Evolutionary conservation across 1,140 invertebrate species (phyloP), one percentile per base, ranked within the genome.

Genomic region (Ostrea edulis): DNA sequence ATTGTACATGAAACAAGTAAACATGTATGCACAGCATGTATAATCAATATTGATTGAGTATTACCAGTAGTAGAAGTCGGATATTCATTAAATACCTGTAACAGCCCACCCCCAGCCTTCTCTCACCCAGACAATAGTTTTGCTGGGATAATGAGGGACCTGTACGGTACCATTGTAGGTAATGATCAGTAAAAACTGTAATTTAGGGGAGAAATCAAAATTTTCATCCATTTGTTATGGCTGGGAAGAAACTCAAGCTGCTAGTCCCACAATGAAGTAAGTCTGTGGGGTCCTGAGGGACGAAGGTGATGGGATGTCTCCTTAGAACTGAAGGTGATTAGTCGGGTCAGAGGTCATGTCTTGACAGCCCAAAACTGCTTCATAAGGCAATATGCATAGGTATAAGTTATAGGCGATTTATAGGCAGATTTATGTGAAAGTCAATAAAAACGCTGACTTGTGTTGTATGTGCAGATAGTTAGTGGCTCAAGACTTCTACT

Each of bases 381-480:
- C 68, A 77, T 77, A 77, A 77, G 68, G 68, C 25, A 11, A 77
- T 77, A 77, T 77, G 12, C 68, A 35, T 77, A 22, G 7, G 29
- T 12, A 17, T 77, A 35, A 35, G 68, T 35, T 77, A 77, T 77
- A 77, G 68, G 22, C 22, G 14, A 77, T 77, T 77, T 77, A 77
- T 77, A 29, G 68, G 68, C 29, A 9, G 25, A 8, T 77, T 77
- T 77, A 77, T 77, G 68, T 17, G 68, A 77, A 77, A 77, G 25
- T 77, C 68, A 77, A 77, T 77, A 77, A 77, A 77, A 77, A 44
- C 35, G 68, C 22, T 77, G 68, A 77, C 68, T 77, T 77, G 22
- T 77, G 68, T 25, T 77, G 8, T 29, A 77, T 77, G 9, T 77
- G 68, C 68, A 77, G 0, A 29, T 22, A 25, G 68, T 77, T 77